These are phyloP conservation scores for Caenorhabditis sp. DNA, from an alignment of 2,888 invertebrate species.

Conservation along the genomic window DNA sequence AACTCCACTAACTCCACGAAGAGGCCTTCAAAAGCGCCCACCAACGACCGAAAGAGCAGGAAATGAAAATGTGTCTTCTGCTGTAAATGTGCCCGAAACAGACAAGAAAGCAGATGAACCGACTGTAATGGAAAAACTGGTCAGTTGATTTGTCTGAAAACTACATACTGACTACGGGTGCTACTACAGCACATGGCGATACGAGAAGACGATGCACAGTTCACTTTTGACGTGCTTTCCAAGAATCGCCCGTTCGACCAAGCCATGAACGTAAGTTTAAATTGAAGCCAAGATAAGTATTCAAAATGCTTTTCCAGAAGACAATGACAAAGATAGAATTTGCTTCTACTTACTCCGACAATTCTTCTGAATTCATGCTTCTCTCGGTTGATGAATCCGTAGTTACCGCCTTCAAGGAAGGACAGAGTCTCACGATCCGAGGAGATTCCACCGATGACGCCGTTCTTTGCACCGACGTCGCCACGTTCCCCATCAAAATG, in stretches of 20 bases:
- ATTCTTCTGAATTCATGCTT: conserved; percentile 41
- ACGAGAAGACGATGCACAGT: conserved; percentile 21
- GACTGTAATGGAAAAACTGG: conserved; percentile 38
- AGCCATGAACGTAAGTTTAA: conserved; percentile 39
- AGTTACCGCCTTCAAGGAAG: conserved; percentile 11
- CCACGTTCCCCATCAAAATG: conserved; percentile 50
- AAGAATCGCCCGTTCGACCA: conserved; percentile 53
- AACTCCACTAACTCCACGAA: conserved; percentile 9
- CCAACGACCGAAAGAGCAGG: background rate
- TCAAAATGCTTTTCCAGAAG: conserved; percentile 24
- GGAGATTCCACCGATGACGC: conserved; percentile 45
- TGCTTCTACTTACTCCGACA: background rate
- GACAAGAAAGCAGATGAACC: conserved; percentile 14
- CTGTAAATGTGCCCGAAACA: background rate
- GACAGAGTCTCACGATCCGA: conserved; percentile 42
- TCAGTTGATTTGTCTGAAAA: background rate
- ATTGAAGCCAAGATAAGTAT: background rate
- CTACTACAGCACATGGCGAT: conserved; percentile 38
- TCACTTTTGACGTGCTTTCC: conserved; percentile 28
- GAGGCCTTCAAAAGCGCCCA: background rate
- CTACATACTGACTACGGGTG: background rate
- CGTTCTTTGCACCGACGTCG: conserved; percentile 36
- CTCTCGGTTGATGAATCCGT: conserved; percentile 48
- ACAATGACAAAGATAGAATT: conserved; percentile 54
- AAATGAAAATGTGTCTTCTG: background rate